Percentiles rank a stretch among this genome's conserved stretches.
Conservation (phyloP, 1,140 invertebrate genomes). For the Drosophila kanapiae region DNA sequence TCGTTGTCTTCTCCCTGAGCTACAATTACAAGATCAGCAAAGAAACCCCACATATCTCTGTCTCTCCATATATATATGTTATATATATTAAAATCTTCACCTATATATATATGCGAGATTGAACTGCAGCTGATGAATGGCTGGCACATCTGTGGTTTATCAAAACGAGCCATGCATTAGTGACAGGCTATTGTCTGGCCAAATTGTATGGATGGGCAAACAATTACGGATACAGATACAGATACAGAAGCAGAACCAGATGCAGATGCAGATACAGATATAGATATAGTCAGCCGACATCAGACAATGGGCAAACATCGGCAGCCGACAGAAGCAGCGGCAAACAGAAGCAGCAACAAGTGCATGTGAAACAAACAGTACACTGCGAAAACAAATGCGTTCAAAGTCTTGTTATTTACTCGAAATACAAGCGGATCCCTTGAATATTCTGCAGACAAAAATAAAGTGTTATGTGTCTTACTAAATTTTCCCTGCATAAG, state of each 20-base stretch:
- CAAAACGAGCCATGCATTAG: conserved; percentile 48
- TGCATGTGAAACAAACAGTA: conserved; percentile 71
- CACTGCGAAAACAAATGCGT: conserved; percentile 1
- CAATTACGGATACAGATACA: conserved; percentile 17
- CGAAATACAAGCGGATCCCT: too few species aligned
- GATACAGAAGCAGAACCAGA: neutral
- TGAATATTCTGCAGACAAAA: too few species aligned
- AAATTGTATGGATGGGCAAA: conserved; percentile 66
- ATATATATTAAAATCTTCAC: neutral
- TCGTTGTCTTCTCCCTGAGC: conserved; percentile 22
- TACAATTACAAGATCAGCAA: conserved; percentile 70
- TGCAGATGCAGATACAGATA: neutral
- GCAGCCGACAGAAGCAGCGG: conserved; percentile 2
- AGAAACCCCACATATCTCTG: conserved; percentile 26
- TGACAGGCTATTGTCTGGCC: conserved; percentile 64
- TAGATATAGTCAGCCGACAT: neutral
- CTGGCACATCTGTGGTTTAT: conserved; percentile 59
- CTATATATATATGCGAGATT: conserved; percentile 2
- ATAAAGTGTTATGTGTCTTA: too few species aligned
- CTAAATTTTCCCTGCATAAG: too few species aligned
- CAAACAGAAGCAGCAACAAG: conserved; percentile 54
- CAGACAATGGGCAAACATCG: conserved; percentile 40
- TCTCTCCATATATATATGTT: neutral
- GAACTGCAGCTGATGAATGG: conserved; percentile 13
- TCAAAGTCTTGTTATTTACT: neutral